A percentile compares a stretch with the other conserved stretches of the same genome.
Evolutionary conservation across 2,113 vertebrate genomes (phyloP).

Genomic region (Mixornis gularis): DNA sequence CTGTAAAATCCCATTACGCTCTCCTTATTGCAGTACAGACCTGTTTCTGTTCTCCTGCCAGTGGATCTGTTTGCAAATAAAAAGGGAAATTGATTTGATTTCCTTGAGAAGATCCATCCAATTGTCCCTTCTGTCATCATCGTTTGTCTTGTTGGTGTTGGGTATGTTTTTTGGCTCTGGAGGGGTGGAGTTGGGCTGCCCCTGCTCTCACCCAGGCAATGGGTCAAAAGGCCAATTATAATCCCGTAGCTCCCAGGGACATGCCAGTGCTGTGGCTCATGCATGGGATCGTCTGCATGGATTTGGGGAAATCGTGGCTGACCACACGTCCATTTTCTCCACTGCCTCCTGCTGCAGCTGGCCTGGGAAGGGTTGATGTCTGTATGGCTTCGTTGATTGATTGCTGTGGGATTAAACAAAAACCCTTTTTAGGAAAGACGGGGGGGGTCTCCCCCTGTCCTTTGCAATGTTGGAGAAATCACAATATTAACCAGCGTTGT

Average conservation of each 20-base stretch:
- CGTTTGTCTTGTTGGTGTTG: constrained; percentile 56
- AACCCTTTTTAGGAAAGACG: constrained; percentile 81
- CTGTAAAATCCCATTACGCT: constrained; percentile 57
- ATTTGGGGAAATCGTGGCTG: constrained; percentile 96
- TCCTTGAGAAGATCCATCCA: constrained; percentile 69
- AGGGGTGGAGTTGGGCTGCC: constrained; percentile 65
- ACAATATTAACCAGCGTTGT: background rate
- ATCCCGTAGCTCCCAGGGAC: constrained; percentile 94
- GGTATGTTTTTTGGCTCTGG: constrained; percentile 86
- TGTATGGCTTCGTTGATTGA: constrained; percentile 95
- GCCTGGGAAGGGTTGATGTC: constrained; percentile 90
- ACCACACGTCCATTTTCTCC: constrained; percentile 97
- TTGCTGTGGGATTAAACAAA: constrained; percentile 89
- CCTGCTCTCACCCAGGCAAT: constrained; percentile 71
- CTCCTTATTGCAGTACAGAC: constrained; percentile 72
- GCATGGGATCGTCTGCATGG: constrained; percentile 95
- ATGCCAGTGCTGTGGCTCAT: constrained; percentile 97
- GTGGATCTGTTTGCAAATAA: constrained; percentile 60
- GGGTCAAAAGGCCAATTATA: constrained; percentile 81
- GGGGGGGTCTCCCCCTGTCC: constrained; percentile 77
- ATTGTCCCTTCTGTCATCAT: constrained; percentile 57
- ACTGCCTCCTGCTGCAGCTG: constrained; percentile 84
- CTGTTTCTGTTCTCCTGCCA: constrained; percentile 62
- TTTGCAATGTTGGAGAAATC: constrained; percentile 52
- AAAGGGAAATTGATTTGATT: constrained; percentile 66